Conservation (phyloP, 1,140 invertebrate species). For the Sinonovacula constricta region DNA sequence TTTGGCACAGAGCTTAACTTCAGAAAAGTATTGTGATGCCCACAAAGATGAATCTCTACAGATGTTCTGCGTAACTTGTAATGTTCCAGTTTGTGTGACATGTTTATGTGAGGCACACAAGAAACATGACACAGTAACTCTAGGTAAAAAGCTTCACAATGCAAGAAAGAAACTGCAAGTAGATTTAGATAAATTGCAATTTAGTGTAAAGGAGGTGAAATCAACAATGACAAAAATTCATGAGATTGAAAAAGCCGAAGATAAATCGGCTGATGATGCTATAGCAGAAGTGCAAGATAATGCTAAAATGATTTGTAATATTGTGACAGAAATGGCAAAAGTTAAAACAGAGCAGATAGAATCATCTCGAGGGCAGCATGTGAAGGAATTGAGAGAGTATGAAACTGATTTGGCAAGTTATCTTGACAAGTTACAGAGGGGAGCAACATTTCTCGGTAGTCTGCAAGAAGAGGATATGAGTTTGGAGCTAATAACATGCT, state of each 20-base stretch:
- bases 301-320: conserved; percentile 47
- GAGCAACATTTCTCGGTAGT: conserved; percentile 63
- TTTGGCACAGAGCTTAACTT: conserved; percentile 44
- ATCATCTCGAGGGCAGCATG: conserved; percentile 35
- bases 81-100: conserved; percentile 63
- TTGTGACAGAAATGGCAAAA: conserved; percentile 57
- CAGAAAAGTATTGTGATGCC: conserved; percentile 57
- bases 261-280: conserved; percentile 42
- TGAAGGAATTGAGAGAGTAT: conserved; percentile 57
- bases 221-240: conserved; percentile 54
- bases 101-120: conserved; percentile 67
- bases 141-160: conserved; percentile 63
- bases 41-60: conserved; percentile 66
- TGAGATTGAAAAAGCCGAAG: conserved; percentile 45
- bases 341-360: conserved; percentile 54
- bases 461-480: conserved; percentile 71
- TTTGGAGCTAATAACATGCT: conserved; percentile 65
- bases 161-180: conserved; percentile 60
- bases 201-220: conserved; percentile 50
- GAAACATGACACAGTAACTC: conserved; percentile 63
- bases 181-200: conserved; percentile 60
- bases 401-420: conserved; percentile 56
- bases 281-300: conserved; percentile 55
- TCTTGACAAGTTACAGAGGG: conserved; percentile 58
- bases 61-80: conserved; percentile 68